These are phyloP conservation scores for Chironomus striatipennis DNA, from an alignment of 1,140 invertebrate species.

Conservation along the genomic window DNA sequence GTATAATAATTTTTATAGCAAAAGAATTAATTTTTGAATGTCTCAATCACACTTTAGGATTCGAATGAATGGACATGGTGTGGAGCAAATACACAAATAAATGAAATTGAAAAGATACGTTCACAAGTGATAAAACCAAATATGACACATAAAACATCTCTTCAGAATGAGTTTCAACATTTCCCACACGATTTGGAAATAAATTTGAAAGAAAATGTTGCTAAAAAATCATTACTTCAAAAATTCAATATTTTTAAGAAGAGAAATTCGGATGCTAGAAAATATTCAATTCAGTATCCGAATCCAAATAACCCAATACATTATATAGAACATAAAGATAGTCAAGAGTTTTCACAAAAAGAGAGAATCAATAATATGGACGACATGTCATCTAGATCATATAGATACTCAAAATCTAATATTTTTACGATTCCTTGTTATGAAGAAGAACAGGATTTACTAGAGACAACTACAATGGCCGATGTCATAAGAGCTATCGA, in stretches of 20 bases:
- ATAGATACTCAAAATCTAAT: background rate
- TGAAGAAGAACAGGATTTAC: conserved; percentile 48
- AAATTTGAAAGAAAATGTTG: background rate
- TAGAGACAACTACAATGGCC: conserved; percentile 67
- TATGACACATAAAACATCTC: conserved; percentile 19
- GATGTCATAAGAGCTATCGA: conserved; percentile 63
- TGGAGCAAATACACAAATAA: conserved; percentile 30
- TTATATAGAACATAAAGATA: too few relatives aligned
- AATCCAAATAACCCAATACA: background rate
- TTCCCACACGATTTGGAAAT: background rate
- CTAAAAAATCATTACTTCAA: conserved; percentile 25
- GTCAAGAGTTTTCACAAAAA: background rate
- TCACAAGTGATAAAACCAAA: conserved; percentile 31
- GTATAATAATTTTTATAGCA: background rate
- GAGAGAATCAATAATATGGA: background rate
- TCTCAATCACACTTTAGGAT: background rate
- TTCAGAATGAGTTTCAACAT: conserved; percentile 16
- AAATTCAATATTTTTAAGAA: conserved; percentile 30
- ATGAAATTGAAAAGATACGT: conserved; percentile 31
- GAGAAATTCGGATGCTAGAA: conserved; percentile 9
- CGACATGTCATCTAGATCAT: too few relatives aligned
- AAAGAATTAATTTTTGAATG: background rate
- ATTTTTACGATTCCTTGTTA: conserved; percentile 30
- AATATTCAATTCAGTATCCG: background rate
- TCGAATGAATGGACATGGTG: conserved; percentile 40